phyloP scores from a whole-genome alignment of 2,113 vertebrate genomes.

The Riparia riparia region DNA sequence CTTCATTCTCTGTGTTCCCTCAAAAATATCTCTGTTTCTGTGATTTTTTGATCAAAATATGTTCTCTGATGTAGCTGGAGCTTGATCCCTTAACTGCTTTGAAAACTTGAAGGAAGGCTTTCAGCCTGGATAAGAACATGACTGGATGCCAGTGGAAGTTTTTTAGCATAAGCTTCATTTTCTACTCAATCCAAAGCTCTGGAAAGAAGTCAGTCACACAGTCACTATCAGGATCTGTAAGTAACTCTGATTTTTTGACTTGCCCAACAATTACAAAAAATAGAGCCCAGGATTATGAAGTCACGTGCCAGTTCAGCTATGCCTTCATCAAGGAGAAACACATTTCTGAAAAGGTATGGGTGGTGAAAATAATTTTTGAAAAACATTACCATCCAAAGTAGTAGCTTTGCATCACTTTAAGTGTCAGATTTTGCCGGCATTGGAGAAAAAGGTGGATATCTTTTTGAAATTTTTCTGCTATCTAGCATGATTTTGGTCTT shows the following conservation, averaged over 20 bases:
- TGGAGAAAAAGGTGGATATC: not conserved
- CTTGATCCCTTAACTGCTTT: constrained; percentile 46
- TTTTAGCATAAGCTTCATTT: not conserved
- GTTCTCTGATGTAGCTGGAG: constrained; percentile 14
- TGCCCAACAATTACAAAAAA: not conserved
- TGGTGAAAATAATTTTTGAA: not conserved
- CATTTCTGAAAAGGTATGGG: not conserved
- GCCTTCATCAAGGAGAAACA: not conserved
- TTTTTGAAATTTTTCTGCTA: not conserved
- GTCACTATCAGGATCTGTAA: not conserved
- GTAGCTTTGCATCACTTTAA: not conserved
- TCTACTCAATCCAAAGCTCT: not conserved
- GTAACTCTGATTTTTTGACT: not conserved
- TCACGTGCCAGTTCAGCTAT: not conserved
- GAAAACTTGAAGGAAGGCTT: constrained; percentile 20
- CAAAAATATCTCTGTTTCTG: constrained; percentile 36
- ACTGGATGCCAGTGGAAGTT: not conserved
- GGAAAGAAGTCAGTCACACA: not conserved
- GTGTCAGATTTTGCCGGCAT: not conserved
- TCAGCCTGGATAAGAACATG: not conserved
- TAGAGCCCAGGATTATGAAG: not conserved
- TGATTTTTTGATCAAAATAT: constrained; percentile 64
- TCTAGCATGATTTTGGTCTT: not conserved
- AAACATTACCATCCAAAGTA: not conserved
- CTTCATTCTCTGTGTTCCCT: constrained; percentile 22